Base-by-base conservation (phyloP, 2,888 invertebrate genomes). In the Xanthostigma xanthostigma region DNA sequence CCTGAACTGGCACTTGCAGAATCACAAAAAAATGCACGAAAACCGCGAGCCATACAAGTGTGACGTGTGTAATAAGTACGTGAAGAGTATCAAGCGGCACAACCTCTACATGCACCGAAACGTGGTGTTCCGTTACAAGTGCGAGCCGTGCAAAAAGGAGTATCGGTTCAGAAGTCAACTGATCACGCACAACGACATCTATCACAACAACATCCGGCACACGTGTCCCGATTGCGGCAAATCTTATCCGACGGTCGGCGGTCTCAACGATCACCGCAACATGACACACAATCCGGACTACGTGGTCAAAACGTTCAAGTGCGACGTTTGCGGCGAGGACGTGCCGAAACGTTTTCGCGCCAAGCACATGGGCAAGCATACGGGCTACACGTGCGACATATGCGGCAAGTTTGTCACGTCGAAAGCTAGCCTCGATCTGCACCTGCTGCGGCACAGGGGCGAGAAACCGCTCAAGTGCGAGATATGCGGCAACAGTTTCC, bases 11-110 rank as follows among this genome's bases (percentile, higher is more conserved):
- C 27, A 27, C 27, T 27, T 27, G 6, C 27, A 27, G 27, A 27
- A 27, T 27, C 27, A 27, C 27, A 27, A 27, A 33, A 41, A 41
- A 17, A 41, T 41, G 12, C 33, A 17, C 27, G 60, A 58, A 0
- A 59, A 59, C 3, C 62, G 61, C 46, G 60, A 58, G 41, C 62
- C 62, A 6, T 69, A 58, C 50, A 63, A 63, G 0, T 75, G 75
- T 50, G 59, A 62, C 0, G 54, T 59, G 0, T 76, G 75, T 53
- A 13, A 38, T 38, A 38, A 38, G 8, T 38, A 13, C 13, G 38
- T n/a, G 38, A 38, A 38, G 8, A 38, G 38, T 38, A 12, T 38
- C 13, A n/a, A 38, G 8, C 38, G 38, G 3, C 38, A 38, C 8
- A n/a, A 38, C 13, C 12, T 38, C 8, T 12, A 13, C 38, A 38